Base-by-base conservation (phyloP, 2,797 vertebrate genomes). In the Sebastes trivittatus region DNA sequence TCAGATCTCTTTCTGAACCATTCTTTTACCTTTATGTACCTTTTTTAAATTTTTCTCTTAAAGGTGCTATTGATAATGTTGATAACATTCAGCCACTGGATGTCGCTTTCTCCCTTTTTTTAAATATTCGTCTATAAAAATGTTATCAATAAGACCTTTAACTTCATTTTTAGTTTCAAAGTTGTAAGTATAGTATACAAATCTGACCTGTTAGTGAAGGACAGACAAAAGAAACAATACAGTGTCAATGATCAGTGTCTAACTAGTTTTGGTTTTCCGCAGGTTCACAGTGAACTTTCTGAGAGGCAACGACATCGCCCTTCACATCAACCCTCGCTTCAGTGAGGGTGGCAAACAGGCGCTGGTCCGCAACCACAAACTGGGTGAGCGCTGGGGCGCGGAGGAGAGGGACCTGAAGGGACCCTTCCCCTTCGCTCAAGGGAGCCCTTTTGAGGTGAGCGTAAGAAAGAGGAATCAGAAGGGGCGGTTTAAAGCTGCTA, bases 281-380 rank as follows among this genome's bases (percentile, higher is more conserved):
- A 96, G 96, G 95, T 96, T 96, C 88, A 96, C 96, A 0, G 87
- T 96, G 54, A 96, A 96, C 89, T 96, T 96, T 55, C 92, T 95
- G 73, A 94, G 92, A 77, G 96, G 96, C 54, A 95, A 94, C 14
- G 95, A 96, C 87, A 96, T 96, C 9, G 95, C 95, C 46, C 91
- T 96, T 56, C 96, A 96, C 84, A 93, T 96, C 84, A 96, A 96
- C 92, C 94, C 96, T 3, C 96, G 96, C 65, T 96, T 96, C 91
- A 92, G 11, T 2, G 96, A 96, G 20, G 90, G 81, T 0, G 95
- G 94, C 4, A 96, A 95, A 60, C 95, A 94, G 79, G 92, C 90
- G 62, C 4, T 96, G 62, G 94, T 96, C 67, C 94, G 96, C 27
- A 96, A 96, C 91, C 92, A 94, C 85, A 94, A 94, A 42, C 11